Evolutionary conservation across 2,888 invertebrate genomes (phyloP), one percentile per base, ranked within the genome.

Genomic region (Hemithea aestivaria): DNA sequence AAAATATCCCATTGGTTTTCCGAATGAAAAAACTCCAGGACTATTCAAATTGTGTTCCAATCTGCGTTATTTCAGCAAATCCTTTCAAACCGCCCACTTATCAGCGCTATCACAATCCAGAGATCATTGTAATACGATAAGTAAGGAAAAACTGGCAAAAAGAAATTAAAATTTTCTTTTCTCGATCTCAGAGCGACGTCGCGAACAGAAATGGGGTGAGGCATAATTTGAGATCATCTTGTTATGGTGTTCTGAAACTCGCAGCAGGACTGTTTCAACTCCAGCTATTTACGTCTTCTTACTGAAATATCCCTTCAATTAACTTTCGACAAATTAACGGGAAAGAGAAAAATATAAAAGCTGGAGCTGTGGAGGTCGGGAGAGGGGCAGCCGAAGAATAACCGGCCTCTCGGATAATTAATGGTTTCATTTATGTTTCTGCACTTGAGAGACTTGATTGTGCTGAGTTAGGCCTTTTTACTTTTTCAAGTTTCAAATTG

Each of bases 341-440:
- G 62, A 71, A 65, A 58, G 68, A 71, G 70, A 77, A 73, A 74
- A 72, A 75, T 72, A 77, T 71, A 74, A 76, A 72, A 63, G 69
- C 59, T 51, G 55, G 61, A 55, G 16, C 16, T 16, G 16, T 2
- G 51, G 51, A 47, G 58, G 58, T 45, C 40, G 52, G 51, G 58
- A 53, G 53, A 61, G 64, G 68, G 27, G 27, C 20, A 26, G 33
- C 9, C 28, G 68, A 72, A 74, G 73, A 82, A 81, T 79, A 81
- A 82, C 78, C 73, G 72, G 71, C 74, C 73, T 75, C 77, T 66
- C 70, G 82, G 80, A 83, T 85, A 87, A 87, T 84, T 85, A 84
- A 87, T 84, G 83, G 79, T 81, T 82, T 81, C 83, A 84, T 87
- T 87, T 84, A 82, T 83, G 81, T 82, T 84, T 80, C 83, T 83